Base-by-base conservation (phyloP, 2,888 invertebrate genomes). In the Lacanobia wlatinum region DNA sequence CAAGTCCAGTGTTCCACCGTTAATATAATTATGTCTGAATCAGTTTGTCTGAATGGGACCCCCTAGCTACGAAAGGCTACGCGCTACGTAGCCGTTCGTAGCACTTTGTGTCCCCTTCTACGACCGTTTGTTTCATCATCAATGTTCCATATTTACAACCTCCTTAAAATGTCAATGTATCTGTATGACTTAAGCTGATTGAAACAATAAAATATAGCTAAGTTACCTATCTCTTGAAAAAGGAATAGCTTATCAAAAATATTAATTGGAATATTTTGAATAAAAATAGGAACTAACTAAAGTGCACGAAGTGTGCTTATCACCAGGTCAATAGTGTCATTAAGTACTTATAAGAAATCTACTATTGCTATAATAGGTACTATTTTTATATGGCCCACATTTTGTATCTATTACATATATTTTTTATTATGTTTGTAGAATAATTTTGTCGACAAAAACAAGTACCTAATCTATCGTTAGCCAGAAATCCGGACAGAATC, bases 381-480 rank as follows among this genome's bases (percentile, higher is more conserved):
- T 28, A 28, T n/a, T 28, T 28, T 34, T 34, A 34, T 34, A 56
- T 55, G 8, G 8, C 56, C 18, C 48, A 40, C 8, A 6, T 10
- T 34, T 5, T 1, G 8, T 52, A 50, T 8, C 8, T 50, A 38
- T 48, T 21, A 9, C 28, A 21, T 1, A 40, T 18, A 7, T 21
- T 34, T 38, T 52, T 10, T 60, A 34, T 46, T 28, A 53, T 16
- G 34, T 50, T 23, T 18, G 1, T 38, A 34, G 9, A 48, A 50
- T 62, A 4, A 66, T 46, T 23, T 18, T 38, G 55, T 43, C n/a
- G 9, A 67, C 52, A 64, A 80, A 79, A 80, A 63, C 58, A 70
- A 63, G 55, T 53, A 28, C 28, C 28, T 28, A 70, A 80, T 80
- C 70, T 71, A 56, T 58, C 8, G 71, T 40, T 67, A 69, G 40